Conservation (phyloP, 2,113 vertebrate species). For the Balaeniceps rex region DNA sequence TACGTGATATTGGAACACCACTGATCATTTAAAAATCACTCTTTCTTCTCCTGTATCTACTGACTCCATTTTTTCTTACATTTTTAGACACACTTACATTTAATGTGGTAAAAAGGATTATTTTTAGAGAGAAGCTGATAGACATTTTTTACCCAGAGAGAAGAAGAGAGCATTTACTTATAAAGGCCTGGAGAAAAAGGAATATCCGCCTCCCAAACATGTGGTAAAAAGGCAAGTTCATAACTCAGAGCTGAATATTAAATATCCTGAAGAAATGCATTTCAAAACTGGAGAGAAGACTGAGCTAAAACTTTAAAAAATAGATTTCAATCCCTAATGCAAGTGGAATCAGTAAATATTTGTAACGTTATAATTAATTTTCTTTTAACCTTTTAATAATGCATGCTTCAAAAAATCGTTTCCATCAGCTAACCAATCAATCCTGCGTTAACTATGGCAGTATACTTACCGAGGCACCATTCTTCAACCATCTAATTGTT, state of each 20-base stretch:
- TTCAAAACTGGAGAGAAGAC: not conserved
- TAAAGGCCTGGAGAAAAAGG: not conserved
- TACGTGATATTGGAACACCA: not conserved
- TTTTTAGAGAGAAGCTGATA: not conserved
- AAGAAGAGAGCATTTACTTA: not conserved
- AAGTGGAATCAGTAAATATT: not conserved
- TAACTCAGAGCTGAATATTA: not conserved
- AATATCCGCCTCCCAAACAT: not conserved
- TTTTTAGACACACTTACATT: not conserved
- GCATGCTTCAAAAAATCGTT: not conserved
- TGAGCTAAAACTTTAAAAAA: not conserved
- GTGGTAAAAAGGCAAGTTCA: not conserved
- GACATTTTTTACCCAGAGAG: not conserved
- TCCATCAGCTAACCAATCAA: not conserved
- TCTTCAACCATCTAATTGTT: constrained; percentile 87
- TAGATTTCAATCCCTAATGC: not conserved
- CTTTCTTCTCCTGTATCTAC: not conserved
- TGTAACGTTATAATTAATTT: not conserved
- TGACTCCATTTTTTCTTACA: not conserved
- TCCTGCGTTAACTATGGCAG: not conserved
- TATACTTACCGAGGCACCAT: constrained; percentile 82
- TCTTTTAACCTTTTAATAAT: not conserved
- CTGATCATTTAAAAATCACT: not conserved
- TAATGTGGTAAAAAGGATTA: not conserved
- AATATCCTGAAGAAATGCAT: not conserved